Conservation (phyloP, 2,888 invertebrate species). For the Ellobium chinense region DNA sequence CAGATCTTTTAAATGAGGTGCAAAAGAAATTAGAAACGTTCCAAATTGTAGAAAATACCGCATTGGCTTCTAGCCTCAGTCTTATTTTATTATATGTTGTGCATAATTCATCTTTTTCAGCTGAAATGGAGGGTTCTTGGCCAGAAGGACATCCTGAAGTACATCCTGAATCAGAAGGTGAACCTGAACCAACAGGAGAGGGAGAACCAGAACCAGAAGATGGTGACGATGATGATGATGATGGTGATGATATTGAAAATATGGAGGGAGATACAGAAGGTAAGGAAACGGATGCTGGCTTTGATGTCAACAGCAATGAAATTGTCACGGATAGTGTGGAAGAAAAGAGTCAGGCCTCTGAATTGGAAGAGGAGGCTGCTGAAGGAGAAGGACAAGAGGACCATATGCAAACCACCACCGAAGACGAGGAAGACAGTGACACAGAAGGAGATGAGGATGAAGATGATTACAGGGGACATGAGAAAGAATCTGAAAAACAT, state of each 20-base stretch:
- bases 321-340: neutral
- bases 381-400: neutral
- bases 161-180: neutral
- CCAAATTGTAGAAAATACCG: no score
- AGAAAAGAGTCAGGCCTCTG: neutral
- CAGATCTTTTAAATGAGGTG: no score
- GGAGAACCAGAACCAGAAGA: neutral
- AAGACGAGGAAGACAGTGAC: neutral
- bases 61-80: no score
- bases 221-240: conserved; percentile 2
- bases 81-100: no score
- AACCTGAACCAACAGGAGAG: conserved; percentile 7
- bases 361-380: neutral
- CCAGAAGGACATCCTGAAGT: neutral
- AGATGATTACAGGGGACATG: neutral
- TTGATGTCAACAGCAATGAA: neutral
- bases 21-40: no score
- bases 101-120: no score
- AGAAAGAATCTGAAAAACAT: neutral
- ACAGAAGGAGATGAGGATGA: neutral
- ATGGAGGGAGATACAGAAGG: neutral
- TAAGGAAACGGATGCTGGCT: conserved; percentile 9
- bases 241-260: conserved; percentile 10
- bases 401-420: no score
- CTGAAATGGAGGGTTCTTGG: neutral